These are phyloP conservation scores for Apis florea DNA, from an alignment of 1,140 invertebrate species.

Conservation along the genomic window DNA sequence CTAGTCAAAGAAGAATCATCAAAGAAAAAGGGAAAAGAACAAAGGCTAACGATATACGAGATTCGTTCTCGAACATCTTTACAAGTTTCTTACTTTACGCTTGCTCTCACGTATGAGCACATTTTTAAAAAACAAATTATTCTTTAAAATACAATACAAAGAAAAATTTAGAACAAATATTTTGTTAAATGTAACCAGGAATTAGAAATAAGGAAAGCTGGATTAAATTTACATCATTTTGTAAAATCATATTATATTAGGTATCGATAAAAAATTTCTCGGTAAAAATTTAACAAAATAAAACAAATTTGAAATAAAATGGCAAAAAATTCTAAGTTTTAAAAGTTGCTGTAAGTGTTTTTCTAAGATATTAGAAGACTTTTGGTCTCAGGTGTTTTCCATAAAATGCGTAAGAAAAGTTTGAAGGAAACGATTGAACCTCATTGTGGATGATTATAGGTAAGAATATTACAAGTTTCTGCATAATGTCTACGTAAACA, in stretches of 20 bases:
- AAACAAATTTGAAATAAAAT: too few relatives aligned
- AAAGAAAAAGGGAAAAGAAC: conserved; percentile 13
- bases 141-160: neutral
- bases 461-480: conserved; percentile 21
- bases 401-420: neutral
- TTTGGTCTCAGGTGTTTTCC: conserved; percentile 19
- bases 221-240: neutral
- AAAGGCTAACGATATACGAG: conserved; percentile 14
- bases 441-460: conserved; percentile 19
- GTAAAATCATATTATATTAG: too few relatives aligned
- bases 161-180: neutral
- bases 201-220: neutral
- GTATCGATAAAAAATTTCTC: neutral
- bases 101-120: neutral
- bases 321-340: neutral
- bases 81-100: conserved; percentile 1
- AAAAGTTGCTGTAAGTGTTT: neutral
- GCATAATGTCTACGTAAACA: neutral
- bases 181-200: neutral
- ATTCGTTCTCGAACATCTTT: neutral
- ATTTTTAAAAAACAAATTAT: neutral
- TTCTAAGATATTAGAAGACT: neutral
- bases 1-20: conserved; percentile 26
- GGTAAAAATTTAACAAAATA: too few relatives aligned
- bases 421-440: neutral